Conservation (phyloP, 2,888 invertebrate species). For the Drosophila austrosaltans region DNA sequence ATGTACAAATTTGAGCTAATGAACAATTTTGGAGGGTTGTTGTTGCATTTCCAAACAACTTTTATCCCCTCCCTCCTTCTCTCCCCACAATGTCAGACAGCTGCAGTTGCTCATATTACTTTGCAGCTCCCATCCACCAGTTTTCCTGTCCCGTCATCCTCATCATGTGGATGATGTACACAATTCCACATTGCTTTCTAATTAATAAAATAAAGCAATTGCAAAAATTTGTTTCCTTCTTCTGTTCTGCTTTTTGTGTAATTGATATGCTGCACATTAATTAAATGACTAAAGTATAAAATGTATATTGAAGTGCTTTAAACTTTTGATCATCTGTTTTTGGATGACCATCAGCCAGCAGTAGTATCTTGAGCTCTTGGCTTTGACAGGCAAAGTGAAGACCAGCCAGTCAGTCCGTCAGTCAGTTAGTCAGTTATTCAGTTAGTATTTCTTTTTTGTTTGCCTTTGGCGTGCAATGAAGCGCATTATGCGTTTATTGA, state of each 20-base stretch:
- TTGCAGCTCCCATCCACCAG: not conserved
- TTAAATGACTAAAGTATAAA: constrained; percentile 31
- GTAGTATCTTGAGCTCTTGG: constrained; percentile 27
- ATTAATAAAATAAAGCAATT: constrained; percentile 65
- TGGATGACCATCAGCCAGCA: not conserved
- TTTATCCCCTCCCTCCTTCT: not conserved
- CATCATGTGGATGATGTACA: constrained; percentile 34
- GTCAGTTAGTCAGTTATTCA: constrained; percentile 9
- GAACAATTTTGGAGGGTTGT: constrained; percentile 55
- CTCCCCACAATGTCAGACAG: constrained; percentile 2
- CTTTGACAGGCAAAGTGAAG: constrained; percentile 24
- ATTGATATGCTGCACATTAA: constrained; percentile 58
- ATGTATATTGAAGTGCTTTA: constrained; percentile 28
- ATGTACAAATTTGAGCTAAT: constrained; percentile 60
- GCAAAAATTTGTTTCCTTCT: constrained; percentile 27
- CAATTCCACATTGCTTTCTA: constrained; percentile 48
- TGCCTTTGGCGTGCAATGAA: constrained; percentile 66
- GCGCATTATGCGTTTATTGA: constrained; percentile 68
- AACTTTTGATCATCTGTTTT: constrained; percentile 1
- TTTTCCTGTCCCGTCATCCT: constrained; percentile 22
- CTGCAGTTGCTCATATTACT: constrained; percentile 48
- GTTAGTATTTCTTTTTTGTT: constrained; percentile 31
- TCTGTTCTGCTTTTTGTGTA: constrained; percentile 30
- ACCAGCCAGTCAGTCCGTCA: constrained; percentile 14
- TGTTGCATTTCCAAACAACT: constrained; percentile 42